Evolutionary conservation across 1,140 invertebrate species (phyloP).

Genomic region (Delia radicum): DNA sequence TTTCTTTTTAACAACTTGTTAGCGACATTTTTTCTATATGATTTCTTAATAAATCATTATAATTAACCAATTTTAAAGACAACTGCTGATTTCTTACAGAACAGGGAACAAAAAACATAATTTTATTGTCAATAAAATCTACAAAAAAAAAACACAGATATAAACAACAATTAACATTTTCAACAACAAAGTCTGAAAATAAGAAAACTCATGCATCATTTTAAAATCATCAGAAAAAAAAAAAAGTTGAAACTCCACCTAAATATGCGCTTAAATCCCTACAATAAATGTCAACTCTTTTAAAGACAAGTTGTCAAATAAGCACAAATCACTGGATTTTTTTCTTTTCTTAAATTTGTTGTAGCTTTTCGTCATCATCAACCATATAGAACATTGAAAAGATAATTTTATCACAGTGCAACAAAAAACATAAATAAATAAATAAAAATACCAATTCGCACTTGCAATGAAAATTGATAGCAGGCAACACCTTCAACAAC

Average conservation of each 20-base stretch:
- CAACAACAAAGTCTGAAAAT: neutral
- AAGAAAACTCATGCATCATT: neutral
- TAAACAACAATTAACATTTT: neutral
- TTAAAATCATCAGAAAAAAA: conserved; percentile 5
- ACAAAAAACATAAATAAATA: conserved; percentile 44
- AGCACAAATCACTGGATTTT: neutral
- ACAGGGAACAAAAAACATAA: too few species aligned
- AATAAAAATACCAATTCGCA: conserved; percentile 51
- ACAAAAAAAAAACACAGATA: conserved; percentile 32
- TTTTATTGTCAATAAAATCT: conserved; percentile 52
- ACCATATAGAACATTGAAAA: too few species aligned
- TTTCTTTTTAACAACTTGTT: neutral
- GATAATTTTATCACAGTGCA: conserved; percentile 38
- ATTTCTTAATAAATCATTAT: conserved; percentile 38
- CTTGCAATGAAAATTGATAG: conserved; percentile 10
- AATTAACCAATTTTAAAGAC: conserved; percentile 45
- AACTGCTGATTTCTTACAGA: neutral
- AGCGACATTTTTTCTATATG: neutral
- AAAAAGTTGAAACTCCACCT: conserved; percentile 17
- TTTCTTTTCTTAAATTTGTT: neutral
- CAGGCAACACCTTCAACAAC: conserved; percentile 3
- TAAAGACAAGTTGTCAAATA: conserved; percentile 22
- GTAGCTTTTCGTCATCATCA: neutral
- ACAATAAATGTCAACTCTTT: conserved; percentile 18
- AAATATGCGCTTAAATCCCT: conserved; percentile 22